These are phyloP conservation scores for Drosophila kohkoa DNA, from an alignment of 1,140 invertebrate species.

Conservation along the genomic window DNA sequence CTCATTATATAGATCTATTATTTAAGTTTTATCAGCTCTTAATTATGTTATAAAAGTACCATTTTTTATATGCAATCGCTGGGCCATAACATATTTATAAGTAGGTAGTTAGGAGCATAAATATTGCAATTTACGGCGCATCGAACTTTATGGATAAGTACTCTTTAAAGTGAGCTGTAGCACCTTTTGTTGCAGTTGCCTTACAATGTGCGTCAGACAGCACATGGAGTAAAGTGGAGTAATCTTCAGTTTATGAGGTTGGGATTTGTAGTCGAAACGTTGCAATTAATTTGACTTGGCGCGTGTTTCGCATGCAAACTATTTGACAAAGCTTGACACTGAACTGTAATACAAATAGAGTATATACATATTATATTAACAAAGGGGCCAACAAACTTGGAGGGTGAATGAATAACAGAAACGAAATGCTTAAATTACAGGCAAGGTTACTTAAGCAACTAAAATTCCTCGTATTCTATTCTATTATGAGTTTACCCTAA, in stretches of 20 bases:
- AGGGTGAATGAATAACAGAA: background rate
- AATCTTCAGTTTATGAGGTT: conserved; percentile 76
- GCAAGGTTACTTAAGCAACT: conserved; percentile 25
- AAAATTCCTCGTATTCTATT: conserved; percentile 29
- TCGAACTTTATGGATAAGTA: conserved; percentile 50
- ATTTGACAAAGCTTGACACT: conserved; percentile 36
- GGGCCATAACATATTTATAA: conserved; percentile 48
- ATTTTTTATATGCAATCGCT: conserved; percentile 65
- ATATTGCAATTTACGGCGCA: conserved; percentile 39
- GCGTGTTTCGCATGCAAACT: conserved; percentile 69
- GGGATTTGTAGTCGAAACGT: conserved; percentile 69
- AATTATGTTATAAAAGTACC: conserved; percentile 77
- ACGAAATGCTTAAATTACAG: conserved; percentile 10
- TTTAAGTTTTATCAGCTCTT: conserved; percentile 77
- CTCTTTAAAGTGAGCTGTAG: conserved; percentile 42
- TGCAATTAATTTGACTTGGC: conserved; percentile 74
- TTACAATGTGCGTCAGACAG: conserved; percentile 25
- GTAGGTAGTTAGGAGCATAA: conserved; percentile 63
- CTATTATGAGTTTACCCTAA: conserved; percentile 2
- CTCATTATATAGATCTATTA: conserved; percentile 75
- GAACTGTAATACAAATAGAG: conserved; percentile 28
- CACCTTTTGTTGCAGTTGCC: conserved; percentile 43
- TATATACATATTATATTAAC: conserved; percentile 24
- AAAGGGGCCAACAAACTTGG: conserved; percentile 20
- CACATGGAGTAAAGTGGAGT: conserved; percentile 35